These are phyloP conservation scores for Pogona vitticeps DNA, from an alignment of 2,113 vertebrate genomes.

Conservation along the genomic window DNA sequence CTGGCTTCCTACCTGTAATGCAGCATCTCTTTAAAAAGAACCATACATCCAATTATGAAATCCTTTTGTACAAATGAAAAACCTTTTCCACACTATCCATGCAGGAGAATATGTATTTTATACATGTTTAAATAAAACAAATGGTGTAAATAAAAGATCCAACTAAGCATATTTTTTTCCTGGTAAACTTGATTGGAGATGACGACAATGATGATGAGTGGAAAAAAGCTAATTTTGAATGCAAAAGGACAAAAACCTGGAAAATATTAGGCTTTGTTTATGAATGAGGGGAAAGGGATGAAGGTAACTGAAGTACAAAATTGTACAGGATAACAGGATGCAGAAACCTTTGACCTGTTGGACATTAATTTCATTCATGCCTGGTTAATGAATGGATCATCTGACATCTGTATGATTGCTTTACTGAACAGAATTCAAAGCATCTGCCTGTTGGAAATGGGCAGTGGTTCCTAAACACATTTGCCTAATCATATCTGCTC, in stretches of 20 bases:
- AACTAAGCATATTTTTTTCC: background rate
- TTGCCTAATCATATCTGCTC: background rate
- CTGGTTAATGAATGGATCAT: constrained; percentile 9
- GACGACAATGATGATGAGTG: background rate
- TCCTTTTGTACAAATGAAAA: background rate
- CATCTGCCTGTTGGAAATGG: background rate
- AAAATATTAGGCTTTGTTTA: background rate
- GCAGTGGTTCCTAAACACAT: background rate
- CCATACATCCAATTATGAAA: background rate
- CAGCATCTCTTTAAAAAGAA: background rate
- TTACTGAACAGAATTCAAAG: background rate
- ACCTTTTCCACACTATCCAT: background rate
- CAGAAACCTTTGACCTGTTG: constrained; percentile 29
- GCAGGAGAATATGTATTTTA: background rate
- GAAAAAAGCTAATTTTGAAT: background rate
- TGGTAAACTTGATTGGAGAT: background rate
- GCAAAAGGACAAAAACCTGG: no score
- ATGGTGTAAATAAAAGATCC: background rate
- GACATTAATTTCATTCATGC: constrained; percentile 17
- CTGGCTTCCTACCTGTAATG: no score
- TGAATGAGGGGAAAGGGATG: constrained; percentile 1
- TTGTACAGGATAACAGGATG: constrained; percentile 47
- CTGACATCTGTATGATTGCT: constrained; percentile 1
- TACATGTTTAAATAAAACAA: background rate
- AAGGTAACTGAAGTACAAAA: background rate